phyloP scores from a whole-genome alignment of 2,888 invertebrate species.

The Temnothorax rugatulus region DNA sequence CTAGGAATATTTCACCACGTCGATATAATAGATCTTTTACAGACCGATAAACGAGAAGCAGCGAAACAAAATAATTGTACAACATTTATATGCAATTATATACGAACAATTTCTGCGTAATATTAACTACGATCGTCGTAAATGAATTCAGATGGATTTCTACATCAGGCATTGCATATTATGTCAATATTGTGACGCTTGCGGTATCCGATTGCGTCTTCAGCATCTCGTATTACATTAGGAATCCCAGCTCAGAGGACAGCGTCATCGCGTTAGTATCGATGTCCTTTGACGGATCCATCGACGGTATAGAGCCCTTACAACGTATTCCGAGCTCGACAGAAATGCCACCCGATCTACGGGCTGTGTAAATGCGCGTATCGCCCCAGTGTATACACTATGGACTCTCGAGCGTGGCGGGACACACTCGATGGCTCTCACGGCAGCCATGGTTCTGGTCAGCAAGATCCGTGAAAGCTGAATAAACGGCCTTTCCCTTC shows the following conservation, averaged over 20 bases:
- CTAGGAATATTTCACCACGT: background rate
- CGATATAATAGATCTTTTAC: slow-evolving; percentile 9
- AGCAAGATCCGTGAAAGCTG: slow-evolving; percentile 73
- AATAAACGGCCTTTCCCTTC: slow-evolving; percentile 51
- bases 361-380: slow-evolving; percentile 37
- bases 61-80: background rate
- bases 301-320: background rate
- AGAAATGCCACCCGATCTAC: slow-evolving; percentile 13
- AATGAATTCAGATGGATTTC: background rate
- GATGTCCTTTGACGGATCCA: slow-evolving; percentile 24
- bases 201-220: slow-evolving; percentile 19
- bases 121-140: background rate
- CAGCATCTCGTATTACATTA: slow-evolving; percentile 28
- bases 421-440: slow-evolving; percentile 36
- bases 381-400: slow-evolving; percentile 34
- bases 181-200: slow-evolving; percentile 8
- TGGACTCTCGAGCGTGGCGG: slow-evolving; percentile 30
- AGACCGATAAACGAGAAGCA: background rate
- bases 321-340: slow-evolving; percentile 3
- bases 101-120: background rate
- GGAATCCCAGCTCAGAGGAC: slow-evolving; percentile 9
- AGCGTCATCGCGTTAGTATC: slow-evolving; percentile 27
- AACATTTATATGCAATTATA: background rate
- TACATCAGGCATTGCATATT: background rate
- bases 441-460: slow-evolving; percentile 66